Base-by-base conservation (phyloP, 23 tunicate genomes). In the Styela plicata region DNA sequence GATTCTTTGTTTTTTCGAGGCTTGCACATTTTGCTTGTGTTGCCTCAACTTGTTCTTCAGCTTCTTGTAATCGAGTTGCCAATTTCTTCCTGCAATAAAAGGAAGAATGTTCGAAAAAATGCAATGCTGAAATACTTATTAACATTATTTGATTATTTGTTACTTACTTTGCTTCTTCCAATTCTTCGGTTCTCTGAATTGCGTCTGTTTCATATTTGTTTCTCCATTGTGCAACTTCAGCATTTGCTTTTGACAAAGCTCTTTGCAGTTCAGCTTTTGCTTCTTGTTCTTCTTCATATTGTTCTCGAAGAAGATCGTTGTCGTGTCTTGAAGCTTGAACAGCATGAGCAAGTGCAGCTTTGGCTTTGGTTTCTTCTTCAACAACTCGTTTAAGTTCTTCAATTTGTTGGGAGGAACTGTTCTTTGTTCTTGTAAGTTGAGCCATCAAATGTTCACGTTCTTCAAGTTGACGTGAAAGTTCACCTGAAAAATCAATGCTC, bases 201-300 rank as follows among this genome's bases (percentile, higher is more conserved):
- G 97, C 97, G 73, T 91, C 97, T 1, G 97, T 91, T 69, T 91
- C 97, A 76, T 91, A 91, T 84, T 91, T 91, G 82, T 88, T 88
- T 64, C 88, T 75, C 97, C 97, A 91, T 52, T 91, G 97, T 25
- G 90, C 91, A 26, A 91, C 91, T 79, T 91, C 97, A 31, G 91
- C 97, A 33, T 91, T 88, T 20, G 97, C 90, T 71, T 91, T 91
- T 26, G 91, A 86, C 36, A 91, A 71, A 36, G 89, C 91, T 75
- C 91, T 81, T 57, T 91, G 97, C 65, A 91, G 74, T 70, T 91
- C 97, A 35, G 91, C 87, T 69, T 85, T 91, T 24, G 88, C 97
- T 69, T 91, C 97, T 73, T 86, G 91, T 33, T 91, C 97, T 63
- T 91, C 97, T 53, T 91, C 97, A 82, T 91, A 86, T 73, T 91